Evolutionary conservation across 2,797 vertebrate species (phyloP), one percentile per base, ranked within the genome.

Genomic region (Morelia viridis): DNA sequence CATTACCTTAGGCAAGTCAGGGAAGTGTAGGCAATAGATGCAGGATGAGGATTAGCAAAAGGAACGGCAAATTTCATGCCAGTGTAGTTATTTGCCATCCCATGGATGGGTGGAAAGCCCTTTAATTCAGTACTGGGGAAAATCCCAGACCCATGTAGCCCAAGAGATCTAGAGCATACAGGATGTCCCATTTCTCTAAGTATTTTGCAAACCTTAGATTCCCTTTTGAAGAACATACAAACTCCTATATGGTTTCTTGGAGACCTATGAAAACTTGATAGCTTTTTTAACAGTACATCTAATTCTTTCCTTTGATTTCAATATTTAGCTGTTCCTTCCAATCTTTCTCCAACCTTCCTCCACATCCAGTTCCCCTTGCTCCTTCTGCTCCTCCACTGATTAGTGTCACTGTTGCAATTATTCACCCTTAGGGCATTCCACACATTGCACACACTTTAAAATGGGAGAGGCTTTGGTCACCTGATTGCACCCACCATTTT

Each of bases 221-320:
- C 7, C 28, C 56, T 61, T 26, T 26, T 46, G 56, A 58, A n/a
- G 6, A 89, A 71, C 58, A 80, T 26, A 26, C 46, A 62, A 31
- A 26, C 60, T n/a, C n/a, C 19, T 41, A 2, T 15, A 0, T 0
- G 0, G 31, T n/a, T 60, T 50, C 19, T 28, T 68, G 19, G 56
- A 13, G 10, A 76, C 17, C 41, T 9, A 17, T 0, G 0, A n/a
- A 46, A 85, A n/a, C 2, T 31, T 62, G 58, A 1, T 68, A 31
- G 7, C 7, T 17, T 31, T 28, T 68, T 31, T 17, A 68, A 68
- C 31, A n/a, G 35, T 31, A 17, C n/a, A 31, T 65, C 64, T n/a
- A 10, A 65, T 31, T 15, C 65, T 68, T 31, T 68, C 65, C n/a
- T 68, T 68, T 68, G n/a, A 68, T 68, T 31, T 68, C 31, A 12